A percentile compares a stretch with the other conserved stretches of the same genome.
phyloP scores from a whole-genome alignment of 2,888 invertebrate species.

The Loripinus fragilis region DNA sequence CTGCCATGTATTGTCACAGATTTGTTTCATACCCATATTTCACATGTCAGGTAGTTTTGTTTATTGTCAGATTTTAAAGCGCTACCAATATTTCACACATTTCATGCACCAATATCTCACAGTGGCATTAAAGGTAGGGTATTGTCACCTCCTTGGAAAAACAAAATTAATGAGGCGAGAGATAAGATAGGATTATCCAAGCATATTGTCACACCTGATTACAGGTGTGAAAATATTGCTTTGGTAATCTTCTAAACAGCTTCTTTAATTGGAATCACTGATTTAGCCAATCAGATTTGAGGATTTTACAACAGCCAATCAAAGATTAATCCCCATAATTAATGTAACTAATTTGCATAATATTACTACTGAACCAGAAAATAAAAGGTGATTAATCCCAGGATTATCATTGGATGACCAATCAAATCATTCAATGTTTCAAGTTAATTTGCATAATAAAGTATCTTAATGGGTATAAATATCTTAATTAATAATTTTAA shows the following conservation, averaged over 20 bases:
- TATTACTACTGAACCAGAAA: background rate
- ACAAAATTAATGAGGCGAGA: too few relatives aligned
- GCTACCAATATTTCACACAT: background rate
- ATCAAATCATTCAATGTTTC: background rate
- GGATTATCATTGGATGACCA: conserved; percentile 4
- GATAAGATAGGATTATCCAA: conserved; percentile 6
- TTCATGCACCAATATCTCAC: background rate
- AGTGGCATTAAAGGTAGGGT: conserved; percentile 19
- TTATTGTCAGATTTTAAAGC: conserved; percentile 31
- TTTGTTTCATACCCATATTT: background rate
- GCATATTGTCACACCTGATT: conserved; percentile 5
- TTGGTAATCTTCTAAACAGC: background rate
- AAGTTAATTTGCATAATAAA: background rate
- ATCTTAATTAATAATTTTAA: too few relatives aligned
- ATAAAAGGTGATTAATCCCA: background rate
- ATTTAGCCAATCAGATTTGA: background rate
- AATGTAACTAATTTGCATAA: conserved; percentile 1
- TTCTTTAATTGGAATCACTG: background rate
- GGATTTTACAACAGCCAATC: background rate
- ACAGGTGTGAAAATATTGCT: too few relatives aligned
- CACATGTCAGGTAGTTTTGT: conserved; percentile 19
- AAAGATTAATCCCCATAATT: too few relatives aligned
- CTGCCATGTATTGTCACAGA: too few relatives aligned
- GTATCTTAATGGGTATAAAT: too few relatives aligned
- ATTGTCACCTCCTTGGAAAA: conserved; percentile 13